These are phyloP conservation scores for Ethmia dodecea DNA, from an alignment of 2,888 invertebrate genomes.

Conservation along the genomic window DNA sequence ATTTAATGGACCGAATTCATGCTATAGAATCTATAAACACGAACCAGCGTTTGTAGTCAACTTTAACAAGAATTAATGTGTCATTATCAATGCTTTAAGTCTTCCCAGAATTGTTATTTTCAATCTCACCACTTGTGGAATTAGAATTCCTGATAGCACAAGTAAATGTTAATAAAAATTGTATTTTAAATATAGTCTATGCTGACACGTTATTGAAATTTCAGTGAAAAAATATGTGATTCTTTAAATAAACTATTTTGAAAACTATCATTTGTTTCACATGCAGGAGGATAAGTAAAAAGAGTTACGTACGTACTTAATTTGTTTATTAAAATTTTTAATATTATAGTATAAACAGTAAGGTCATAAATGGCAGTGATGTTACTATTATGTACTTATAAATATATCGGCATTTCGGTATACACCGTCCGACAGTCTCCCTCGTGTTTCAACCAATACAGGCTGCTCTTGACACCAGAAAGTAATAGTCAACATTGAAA, in stretches of 20 bases:
- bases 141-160: neutral
- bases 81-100: constrained; percentile 42
- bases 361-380: constrained; percentile 77
- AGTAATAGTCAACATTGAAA: constrained; percentile 58
- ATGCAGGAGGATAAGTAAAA: constrained; percentile 2
- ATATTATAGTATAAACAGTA: constrained; percentile 74
- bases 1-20: too few relatives aligned
- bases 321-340: constrained; percentile 71
- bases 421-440: constrained; percentile 47
- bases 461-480: constrained; percentile 35
- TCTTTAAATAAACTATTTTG: constrained; percentile 35
- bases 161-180: constrained; percentile 25
- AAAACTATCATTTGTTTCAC: constrained; percentile 16
- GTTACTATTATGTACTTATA: constrained; percentile 62
- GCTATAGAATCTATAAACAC: too few relatives aligned
- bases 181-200: constrained; percentile 24
- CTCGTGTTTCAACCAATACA: constrained; percentile 24
- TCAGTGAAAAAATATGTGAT: constrained; percentile 28
- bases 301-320: constrained; percentile 35
- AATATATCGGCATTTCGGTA: constrained; percentile 55
- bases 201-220: constrained; percentile 12
- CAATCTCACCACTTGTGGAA: neutral
- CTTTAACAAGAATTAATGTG: too few relatives aligned
- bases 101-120: constrained; percentile 2
- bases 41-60: too few relatives aligned